Evolutionary conservation across 2,888 invertebrate genomes (phyloP), one percentile per base, ranked within the genome.

Genomic region (Nezara viridula): DNA sequence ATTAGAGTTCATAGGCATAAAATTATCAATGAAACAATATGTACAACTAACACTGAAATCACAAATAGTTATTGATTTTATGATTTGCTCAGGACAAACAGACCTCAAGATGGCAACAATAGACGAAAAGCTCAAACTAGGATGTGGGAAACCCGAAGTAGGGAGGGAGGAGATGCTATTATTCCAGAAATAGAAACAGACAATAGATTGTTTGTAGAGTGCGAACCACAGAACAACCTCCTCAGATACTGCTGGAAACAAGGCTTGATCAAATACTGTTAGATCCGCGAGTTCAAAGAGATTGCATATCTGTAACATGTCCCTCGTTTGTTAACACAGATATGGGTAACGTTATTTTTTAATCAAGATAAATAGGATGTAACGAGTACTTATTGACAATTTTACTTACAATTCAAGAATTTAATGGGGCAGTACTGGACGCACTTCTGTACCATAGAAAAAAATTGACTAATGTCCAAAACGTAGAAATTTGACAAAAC

Each of bases 181-280:
- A 44, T 81, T 81, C 81, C 81, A 81, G 44, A 16, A 81, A 81
- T 81, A 81, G 81, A 47, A 81, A 81, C 81, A 24, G 81, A 81
- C 81, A 81, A 73, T 73, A 27, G 66, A 73, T 73, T 73, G 66
- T 73, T 73, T 37, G 66, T 44, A 44, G 44, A 37, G 27, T 37
- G 19, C 32, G 37, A 81, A 81, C 81, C 81, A 27, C 81, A 81
- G 81, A 81, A 10, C 44, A 2, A 44, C 40, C 5, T 6, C 32
- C 12, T 16, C 21, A 66, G 32, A 12, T 27, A 27, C 60, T 3
- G 37, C 32, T 27, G 66, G 66, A 19, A 73, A 37, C 66, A 7
- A 73, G 66, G 19, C 21, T 19, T 2, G 19, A 21, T 37, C 32
- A 73, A 37, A 37, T 32, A 73, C 66, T 73, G 37, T 27, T 21